Base-by-base conservation (phyloP, 2,113 vertebrate genomes). In the Vidua macroura region DNA sequence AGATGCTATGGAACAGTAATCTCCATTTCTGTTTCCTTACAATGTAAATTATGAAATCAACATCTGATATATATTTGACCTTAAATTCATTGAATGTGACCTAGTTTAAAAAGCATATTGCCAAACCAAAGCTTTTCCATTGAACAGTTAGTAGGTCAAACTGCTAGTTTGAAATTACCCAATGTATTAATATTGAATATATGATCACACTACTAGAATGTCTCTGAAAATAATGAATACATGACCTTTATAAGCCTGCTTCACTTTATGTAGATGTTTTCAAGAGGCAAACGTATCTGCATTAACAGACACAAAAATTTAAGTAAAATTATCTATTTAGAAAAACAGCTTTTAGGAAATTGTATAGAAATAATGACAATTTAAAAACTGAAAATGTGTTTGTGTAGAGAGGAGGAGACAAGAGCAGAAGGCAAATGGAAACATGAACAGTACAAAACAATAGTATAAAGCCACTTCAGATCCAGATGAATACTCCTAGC, bases 201-300 rank as follows among this genome's bases (percentile, higher is more conserved):
- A 76, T 31, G 15, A 56, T 51, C 43, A 83, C 12, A 13, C 58
- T 79, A 49, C 31, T 68, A 87, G 23, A 27, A 91, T 89, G 87
- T 80, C 33, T 76, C 46, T 63, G 46, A 30, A 92, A 89, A 91
- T 60, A 88, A 70, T 55, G 11, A 77, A 67, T 24, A 67, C 18
- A 28, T 56, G 87, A 84, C 66, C 62, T 86, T 93, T 91, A 89
- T 53, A 92, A 91, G 74, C 44, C 92, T 92, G 68, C 84, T 86
- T 93, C 77, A 78, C 28, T 76, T 31, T 25, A 4, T 15, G 25
- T 18, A 66, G 48, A 15, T 79, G 28, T 68, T 75, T 76, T 85
- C 78, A 84, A 79, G 43, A 39, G 69, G 53, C 22, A 82, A 74
- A 60, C 16, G 73, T 20, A 37, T 63, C n/a, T 85, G n/a, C 53